phyloP scores from a whole-genome alignment of 2,113 vertebrate species.

The Gambusia affinis region DNA sequence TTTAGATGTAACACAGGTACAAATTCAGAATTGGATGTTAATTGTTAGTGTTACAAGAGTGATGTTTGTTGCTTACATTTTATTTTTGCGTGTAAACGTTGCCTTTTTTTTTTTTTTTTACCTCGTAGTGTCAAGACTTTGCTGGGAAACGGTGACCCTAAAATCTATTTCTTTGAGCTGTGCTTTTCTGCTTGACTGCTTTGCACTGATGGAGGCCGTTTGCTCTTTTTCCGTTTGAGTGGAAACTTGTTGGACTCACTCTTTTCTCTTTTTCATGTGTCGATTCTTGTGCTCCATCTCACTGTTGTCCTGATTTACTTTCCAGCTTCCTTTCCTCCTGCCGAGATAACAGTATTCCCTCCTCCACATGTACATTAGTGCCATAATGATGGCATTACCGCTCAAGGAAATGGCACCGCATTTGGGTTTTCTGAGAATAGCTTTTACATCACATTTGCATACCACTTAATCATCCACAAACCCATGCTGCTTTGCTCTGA shows the following conservation, averaged over 20 bases:
- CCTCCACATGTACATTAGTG: slow-evolving; percentile 62
- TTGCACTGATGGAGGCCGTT: slow-evolving; percentile 58
- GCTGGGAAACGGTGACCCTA: slow-evolving; percentile 65
- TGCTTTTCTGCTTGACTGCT: slow-evolving; percentile 79
- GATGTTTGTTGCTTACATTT: slow-evolving; percentile 9
- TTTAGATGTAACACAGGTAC: neutral
- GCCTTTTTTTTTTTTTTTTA: slow-evolving; percentile 21
- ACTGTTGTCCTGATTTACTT: slow-evolving; percentile 30
- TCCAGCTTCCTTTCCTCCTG: slow-evolving; percentile 9
- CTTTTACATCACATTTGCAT: slow-evolving; percentile 63
- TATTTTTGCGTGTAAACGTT: slow-evolving; percentile 19
- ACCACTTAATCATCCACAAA: slow-evolving; percentile 44
- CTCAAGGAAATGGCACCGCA: slow-evolving; percentile 55
- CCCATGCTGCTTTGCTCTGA: slow-evolving; percentile 51
- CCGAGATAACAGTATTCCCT: slow-evolving; percentile 57
- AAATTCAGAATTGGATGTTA: slow-evolving; percentile 2
- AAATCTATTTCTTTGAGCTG: slow-evolving; percentile 78
- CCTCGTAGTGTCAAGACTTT: slow-evolving; percentile 47
- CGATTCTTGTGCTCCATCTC: slow-evolving; percentile 37
- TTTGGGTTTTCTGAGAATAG: slow-evolving; percentile 47
- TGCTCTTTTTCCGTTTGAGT: slow-evolving; percentile 69
- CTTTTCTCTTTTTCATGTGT: slow-evolving; percentile 39
- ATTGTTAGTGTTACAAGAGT: neutral
- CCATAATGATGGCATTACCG: slow-evolving; percentile 63
- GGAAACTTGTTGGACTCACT: slow-evolving; percentile 62